Conservation (phyloP, 2,113 vertebrate genomes). For the Gallinago jamesoni region DNA sequence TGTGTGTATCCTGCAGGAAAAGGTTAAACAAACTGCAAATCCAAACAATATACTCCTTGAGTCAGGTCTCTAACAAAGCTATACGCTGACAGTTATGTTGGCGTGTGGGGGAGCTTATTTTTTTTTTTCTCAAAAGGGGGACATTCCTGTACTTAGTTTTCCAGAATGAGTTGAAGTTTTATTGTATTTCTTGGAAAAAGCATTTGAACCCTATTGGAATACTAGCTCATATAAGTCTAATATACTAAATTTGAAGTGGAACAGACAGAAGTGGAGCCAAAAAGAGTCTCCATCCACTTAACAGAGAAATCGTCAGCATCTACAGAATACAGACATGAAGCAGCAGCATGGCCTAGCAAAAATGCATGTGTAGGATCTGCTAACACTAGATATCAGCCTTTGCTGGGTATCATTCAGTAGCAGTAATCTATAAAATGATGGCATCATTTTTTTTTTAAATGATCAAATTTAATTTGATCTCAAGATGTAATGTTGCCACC, state of each 20-base stretch:
- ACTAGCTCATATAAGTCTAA: background rate
- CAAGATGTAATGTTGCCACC: background rate
- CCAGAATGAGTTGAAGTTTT: background rate
- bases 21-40: background rate
- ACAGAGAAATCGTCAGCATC: rapidly evolving
- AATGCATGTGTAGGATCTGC: background rate
- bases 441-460: background rate
- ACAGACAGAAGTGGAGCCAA: background rate
- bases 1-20: background rate
- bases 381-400: background rate
- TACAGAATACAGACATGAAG: background rate
- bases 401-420: background rate
- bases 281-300: background rate
- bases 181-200: background rate
- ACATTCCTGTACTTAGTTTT: background rate
- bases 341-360: background rate
- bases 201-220: background rate
- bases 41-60: background rate
- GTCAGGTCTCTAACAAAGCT: background rate
- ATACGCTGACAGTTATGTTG: background rate
- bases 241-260: background rate
- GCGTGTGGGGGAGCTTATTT: background rate
- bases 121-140: background rate
- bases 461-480: background rate
- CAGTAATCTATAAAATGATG: background rate